Percentiles rank a stretch among this genome's conserved stretches.
These are phyloP conservation scores for Oxyura jamaicensis DNA, from an alignment of 2,113 vertebrate species.

Conservation along the genomic window DNA sequence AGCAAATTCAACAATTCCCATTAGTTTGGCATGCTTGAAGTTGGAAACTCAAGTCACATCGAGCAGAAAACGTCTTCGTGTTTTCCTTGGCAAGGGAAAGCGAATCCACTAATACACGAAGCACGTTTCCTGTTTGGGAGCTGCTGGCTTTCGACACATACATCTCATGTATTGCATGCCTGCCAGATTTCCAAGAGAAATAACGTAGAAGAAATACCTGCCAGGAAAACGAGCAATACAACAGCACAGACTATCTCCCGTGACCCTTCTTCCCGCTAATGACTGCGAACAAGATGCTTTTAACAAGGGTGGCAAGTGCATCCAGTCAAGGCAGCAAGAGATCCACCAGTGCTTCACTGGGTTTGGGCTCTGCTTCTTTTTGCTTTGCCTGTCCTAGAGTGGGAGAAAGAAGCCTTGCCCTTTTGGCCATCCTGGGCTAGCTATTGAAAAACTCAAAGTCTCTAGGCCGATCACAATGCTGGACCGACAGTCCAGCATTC, in stretches of 20 bases:
- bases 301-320: not conserved
- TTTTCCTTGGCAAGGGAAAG: constrained; percentile 37
- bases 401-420: not conserved
- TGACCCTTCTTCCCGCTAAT: not conserved
- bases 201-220: not conserved
- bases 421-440: not conserved
- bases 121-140: not conserved
- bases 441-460: not conserved
- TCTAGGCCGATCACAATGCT: not conserved
- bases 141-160: not conserved
- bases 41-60: not conserved
- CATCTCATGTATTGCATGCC: not conserved
- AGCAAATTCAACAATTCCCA: not conserved
- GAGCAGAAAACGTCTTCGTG: constrained; percentile 47
- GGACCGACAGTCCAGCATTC: not conserved
- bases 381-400: not conserved
- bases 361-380: not conserved
- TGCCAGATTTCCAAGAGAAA: constrained; percentile 42
- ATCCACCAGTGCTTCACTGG: not conserved
- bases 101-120: not conserved
- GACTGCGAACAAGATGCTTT: not conserved
- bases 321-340: not conserved
- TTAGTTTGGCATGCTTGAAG: not conserved
- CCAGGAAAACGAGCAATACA: constrained; percentile 32
- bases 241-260: not conserved